Conservation (phyloP, 2,113 vertebrate species). For the Rhabdornis inornatus region DNA sequence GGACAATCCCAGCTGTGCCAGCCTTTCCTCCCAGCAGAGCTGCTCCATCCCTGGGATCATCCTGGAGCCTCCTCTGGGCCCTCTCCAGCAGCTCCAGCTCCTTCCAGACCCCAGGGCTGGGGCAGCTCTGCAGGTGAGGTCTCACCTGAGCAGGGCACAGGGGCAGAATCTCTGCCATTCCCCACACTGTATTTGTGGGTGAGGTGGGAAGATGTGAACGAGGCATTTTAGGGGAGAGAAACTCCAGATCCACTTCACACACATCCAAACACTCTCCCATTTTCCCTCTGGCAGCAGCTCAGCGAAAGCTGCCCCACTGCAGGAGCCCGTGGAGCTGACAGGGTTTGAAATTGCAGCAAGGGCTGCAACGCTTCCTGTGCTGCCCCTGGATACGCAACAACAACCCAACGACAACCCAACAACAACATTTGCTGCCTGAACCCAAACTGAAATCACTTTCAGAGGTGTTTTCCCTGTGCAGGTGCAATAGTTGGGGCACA, state of each 20-base stretch:
- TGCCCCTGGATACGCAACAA: accelerated
- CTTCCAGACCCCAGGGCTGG: neutral
- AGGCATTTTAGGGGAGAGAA: neutral
- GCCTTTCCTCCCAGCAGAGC: neutral
- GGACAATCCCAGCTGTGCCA: neutral
- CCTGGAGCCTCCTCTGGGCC: neutral
- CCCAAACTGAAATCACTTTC: accelerated
- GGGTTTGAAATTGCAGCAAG: neutral
- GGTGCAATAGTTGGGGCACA: neutral
- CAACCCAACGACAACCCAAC: neutral
- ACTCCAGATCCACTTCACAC: accelerated
- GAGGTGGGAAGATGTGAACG: neutral
- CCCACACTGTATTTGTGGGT: neutral
- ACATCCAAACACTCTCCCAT: accelerated
- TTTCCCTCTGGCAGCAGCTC: neutral
- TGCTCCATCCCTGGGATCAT: neutral
- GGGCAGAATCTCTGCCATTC: accelerated
- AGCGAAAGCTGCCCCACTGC: neutral
- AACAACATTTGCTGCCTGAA: neutral
- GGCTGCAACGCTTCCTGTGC: neutral
- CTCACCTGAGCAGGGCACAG: neutral
- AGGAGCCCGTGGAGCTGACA: accelerated
- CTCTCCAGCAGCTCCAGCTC: neutral
- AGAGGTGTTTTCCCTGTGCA: neutral
- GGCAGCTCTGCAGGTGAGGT: neutral